Base-by-base conservation (phyloP, 2,888 invertebrate species). In the Molorchus minor region DNA sequence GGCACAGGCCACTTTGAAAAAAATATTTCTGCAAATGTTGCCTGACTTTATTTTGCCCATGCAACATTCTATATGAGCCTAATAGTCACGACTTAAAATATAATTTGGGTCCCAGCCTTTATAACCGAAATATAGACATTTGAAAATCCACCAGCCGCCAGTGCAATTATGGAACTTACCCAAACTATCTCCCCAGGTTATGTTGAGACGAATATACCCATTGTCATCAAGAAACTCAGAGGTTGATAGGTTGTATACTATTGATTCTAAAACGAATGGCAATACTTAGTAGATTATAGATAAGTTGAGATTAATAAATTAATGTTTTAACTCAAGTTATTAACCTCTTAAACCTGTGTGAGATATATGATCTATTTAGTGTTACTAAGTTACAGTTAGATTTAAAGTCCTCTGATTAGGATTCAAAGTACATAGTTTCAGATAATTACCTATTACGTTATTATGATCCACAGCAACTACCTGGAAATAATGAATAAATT, bases 201-300 rank as follows among this genome's bases (percentile, higher is more conserved):
- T 53, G 30, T 58, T 58, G 30, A 58, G 40, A 15, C 58, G 58
- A 16, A 58, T 58, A 36, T 53, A 45, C 25, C 53, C 44, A 33
- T 46, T 17, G 7, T 15, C 38, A 10, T 58, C 58, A 1, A 53
- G 53, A 19, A 45, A 58, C 1, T 46, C 19, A 21, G 30, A 21
- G 13, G 52, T 33, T n/a, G 47, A 35, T 12, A 53, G 41, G 10
- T 47, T 19, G 2, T 15, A 8, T 3, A 53, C 47, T 5, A 46
- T 2, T 3, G 52, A 16, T 16, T 25, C 58, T 58, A 35, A 51
- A 20, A 43, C 16, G 7, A n/a, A 29, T 15, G 7, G 1, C 2
- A 38, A 20, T 17, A 21, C 20, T 13, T 36, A 33, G 10, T n/a
- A 47, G 7, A 33, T n/a, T 33, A n/a, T 7, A 10, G 7, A 3